Percentiles rank a stretch among this genome's conserved stretches.
phyloP scores from a whole-genome alignment of 2,113 vertebrate genomes.

The mouse (Mus musculus) region GRCm39 chr12:63430001-63430500 shows the following conservation, averaged over 20 bases:
- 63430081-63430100: no score
- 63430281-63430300: background rate
- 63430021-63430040: no score
- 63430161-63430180: background rate
- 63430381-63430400: background rate
- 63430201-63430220: background rate
- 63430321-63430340: background rate
- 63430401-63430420: background rate
- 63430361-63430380: background rate
- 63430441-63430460: background rate
- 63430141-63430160: no score
- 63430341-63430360: background rate
- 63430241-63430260: background rate
- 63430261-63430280: background rate
- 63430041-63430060: no score
- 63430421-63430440: background rate
- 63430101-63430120: no score
- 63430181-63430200: background rate
- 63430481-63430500: background rate
- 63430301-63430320: background rate
- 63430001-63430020: no score
- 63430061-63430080: no score
- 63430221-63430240: background rate
- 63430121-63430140: no score
- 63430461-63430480: background rate